phyloP scores from a whole-genome alignment of 2,888 invertebrate species.

The Adineta ricciae region DNA sequence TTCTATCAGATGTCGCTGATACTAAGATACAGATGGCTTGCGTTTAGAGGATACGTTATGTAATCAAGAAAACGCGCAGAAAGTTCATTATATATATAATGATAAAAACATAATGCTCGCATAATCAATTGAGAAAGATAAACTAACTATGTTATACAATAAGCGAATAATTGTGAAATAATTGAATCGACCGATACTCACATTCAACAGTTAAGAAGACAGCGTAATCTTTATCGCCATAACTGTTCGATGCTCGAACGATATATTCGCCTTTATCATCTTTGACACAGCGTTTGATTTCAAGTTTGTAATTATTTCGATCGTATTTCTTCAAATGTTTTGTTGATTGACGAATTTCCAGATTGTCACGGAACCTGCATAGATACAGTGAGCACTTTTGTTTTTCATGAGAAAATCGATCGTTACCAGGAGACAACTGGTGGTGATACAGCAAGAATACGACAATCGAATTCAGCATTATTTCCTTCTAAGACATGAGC shows the following conservation, averaged over 20 bases:
- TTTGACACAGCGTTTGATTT: slow-evolving; percentile 29
- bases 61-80: not conserved
- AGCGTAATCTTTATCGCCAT: slow-evolving; percentile 85
- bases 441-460: slow-evolving; percentile 80
- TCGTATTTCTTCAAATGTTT: slow-evolving; percentile 33
- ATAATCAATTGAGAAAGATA: not conserved
- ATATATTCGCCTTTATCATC: slow-evolving; percentile 94
- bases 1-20: not conserved
- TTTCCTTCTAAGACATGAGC: slow-evolving; percentile 94
- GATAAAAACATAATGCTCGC: not conserved
- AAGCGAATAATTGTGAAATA: not conserved
- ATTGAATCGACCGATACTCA: not conserved
- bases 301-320: slow-evolving; percentile 29
- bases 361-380: slow-evolving; percentile 38
- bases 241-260: slow-evolving; percentile 88
- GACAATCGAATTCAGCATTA: slow-evolving; percentile 89
- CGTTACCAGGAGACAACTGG: slow-evolving; percentile 79
- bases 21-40: not conserved
- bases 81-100: not conserved
- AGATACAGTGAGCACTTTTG: too few relatives aligned
- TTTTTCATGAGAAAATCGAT: not conserved
- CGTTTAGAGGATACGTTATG: not conserved
- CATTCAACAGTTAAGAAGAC: slow-evolving; percentile 87
- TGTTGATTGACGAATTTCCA: slow-evolving; percentile 27
- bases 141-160: not conserved